These are phyloP conservation scores for Cathartes aura DNA, from an alignment of 2,113 vertebrate species.

Conservation along the genomic window DNA sequence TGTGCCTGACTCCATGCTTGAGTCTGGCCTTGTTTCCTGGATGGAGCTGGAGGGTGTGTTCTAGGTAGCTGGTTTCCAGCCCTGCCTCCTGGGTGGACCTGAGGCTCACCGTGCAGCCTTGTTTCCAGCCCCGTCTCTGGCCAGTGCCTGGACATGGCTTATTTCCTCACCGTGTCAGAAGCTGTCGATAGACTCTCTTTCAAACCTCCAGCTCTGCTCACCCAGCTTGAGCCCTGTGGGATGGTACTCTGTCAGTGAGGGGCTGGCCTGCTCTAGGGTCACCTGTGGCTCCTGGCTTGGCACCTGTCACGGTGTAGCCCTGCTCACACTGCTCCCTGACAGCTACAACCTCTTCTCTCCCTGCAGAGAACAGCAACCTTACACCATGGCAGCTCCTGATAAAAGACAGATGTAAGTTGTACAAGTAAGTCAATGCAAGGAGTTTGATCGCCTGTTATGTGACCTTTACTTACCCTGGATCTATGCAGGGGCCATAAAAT, in stretches of 20 bases:
- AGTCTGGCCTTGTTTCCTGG: not conserved
- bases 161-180: not conserved
- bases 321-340: not conserved
- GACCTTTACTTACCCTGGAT: not conserved
- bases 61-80: not conserved
- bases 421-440: not conserved
- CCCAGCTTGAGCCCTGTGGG: not conserved
- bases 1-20: rapidly evolving
- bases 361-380: not conserved
- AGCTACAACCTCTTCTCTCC: not conserved
- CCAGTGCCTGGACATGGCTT: not conserved
- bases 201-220: not conserved
- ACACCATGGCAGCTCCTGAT: not conserved
- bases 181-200: not conserved
- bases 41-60: not conserved
- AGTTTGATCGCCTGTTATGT: not conserved
- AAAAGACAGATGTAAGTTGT: not conserved
- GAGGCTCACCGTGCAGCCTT: not conserved
- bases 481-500: not conserved
- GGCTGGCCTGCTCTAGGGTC: not conserved
- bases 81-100: not conserved
- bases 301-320: not conserved
- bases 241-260: not conserved
- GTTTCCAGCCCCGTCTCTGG: not conserved
- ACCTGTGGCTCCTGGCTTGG: not conserved